These are phyloP conservation scores for Muntiacus muntjak DNA, from an alignment of 2,113 vertebrate genomes.

Conservation along the genomic window DNA sequence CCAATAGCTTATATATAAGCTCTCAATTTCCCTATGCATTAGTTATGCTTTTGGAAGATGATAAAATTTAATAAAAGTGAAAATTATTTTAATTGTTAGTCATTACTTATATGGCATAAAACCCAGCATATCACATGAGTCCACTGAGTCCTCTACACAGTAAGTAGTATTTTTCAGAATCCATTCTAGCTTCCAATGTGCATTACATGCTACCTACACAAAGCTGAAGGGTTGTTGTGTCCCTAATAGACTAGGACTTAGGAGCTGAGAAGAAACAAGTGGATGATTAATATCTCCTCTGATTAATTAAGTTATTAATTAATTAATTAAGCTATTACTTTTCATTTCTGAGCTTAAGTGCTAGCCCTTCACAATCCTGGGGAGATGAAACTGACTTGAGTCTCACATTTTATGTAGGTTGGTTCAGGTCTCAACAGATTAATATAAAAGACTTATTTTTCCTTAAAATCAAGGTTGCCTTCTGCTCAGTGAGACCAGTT, in stretches of 20 bases:
- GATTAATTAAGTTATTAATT: background rate
- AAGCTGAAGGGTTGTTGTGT: background rate
- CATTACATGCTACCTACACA: background rate
- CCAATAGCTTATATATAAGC: background rate
- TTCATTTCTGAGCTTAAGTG: background rate
- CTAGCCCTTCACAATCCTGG: background rate
- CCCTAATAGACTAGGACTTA: background rate
- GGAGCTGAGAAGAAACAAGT: background rate
- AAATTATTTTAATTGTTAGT: background rate
- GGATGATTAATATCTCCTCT: background rate
- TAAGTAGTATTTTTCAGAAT: background rate
- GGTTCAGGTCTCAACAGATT: background rate
- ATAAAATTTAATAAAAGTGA: background rate
- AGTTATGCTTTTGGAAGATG: background rate
- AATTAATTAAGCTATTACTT: background rate
- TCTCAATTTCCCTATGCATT: background rate
- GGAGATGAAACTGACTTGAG: background rate
- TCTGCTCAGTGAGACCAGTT: background rate
- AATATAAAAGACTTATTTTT: background rate
- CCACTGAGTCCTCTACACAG: background rate
- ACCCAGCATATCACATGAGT: background rate
- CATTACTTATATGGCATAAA: background rate
- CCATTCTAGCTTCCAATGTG: background rate
- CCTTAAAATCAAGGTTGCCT: background rate
- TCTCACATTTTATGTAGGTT: background rate